Evolutionary conservation across 2,888 invertebrate species (phyloP).

Genomic region (Helobdella robusta): DNA sequence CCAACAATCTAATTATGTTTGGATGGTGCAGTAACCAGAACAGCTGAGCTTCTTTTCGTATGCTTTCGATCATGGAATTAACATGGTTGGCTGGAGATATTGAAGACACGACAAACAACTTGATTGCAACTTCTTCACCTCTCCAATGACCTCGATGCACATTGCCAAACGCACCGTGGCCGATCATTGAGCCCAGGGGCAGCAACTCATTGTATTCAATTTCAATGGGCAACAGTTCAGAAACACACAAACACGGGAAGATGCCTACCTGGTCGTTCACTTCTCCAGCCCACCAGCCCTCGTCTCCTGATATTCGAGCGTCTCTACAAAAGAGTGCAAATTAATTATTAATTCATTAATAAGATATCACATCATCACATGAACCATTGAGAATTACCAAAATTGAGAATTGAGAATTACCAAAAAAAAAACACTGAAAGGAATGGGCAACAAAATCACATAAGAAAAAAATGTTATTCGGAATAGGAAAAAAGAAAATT

Average conservation of each 20-base stretch:
- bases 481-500: too few relatives aligned
- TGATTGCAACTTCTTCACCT: slow-evolving; percentile 80
- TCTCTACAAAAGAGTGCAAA: slow-evolving; percentile 54
- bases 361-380: neutral
- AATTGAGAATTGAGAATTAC: neutral
- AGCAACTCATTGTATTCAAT: slow-evolving; percentile 76
- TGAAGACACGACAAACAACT: slow-evolving; percentile 54
- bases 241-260: slow-evolving; percentile 84
- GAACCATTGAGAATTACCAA: neutral
- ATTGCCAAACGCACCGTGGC: slow-evolving; percentile 79
- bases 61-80: slow-evolving; percentile 73
- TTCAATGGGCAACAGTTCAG: slow-evolving; percentile 59
- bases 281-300: slow-evolving; percentile 97
- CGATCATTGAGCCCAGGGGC: slow-evolving; percentile 81
- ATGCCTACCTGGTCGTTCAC: slow-evolving; percentile 65
- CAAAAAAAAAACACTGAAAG: too few relatives aligned
- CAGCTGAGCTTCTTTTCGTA: slow-evolving; percentile 85
- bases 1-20: slow-evolving; percentile 86
- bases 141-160: slow-evolving; percentile 51
- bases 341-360: neutral
- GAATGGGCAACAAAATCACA: too few relatives aligned
- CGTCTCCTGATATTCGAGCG: slow-evolving; percentile 86
- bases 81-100: slow-evolving; percentile 79
- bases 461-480: too few relatives aligned
- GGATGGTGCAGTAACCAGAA: slow-evolving; percentile 88